Conservation (phyloP, 2,113 vertebrate genomes). For the Ophiodon elongatus region DNA sequence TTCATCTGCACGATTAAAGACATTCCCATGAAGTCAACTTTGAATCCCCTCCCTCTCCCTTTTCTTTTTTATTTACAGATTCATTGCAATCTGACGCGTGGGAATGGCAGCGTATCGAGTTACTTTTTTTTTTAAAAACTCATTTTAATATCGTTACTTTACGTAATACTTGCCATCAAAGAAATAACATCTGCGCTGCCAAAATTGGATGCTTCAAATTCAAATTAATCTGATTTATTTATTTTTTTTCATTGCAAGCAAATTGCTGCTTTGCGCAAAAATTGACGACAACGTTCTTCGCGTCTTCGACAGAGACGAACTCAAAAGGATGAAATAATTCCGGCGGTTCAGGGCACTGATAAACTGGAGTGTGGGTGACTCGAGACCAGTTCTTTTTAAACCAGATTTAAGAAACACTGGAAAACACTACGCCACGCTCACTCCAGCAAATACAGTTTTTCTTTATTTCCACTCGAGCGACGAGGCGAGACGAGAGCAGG, state of each 20-base stretch:
- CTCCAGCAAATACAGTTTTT: neutral
- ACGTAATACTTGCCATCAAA: no score
- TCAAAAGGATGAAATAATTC: neutral
- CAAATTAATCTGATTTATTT: no score
- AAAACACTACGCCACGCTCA: neutral
- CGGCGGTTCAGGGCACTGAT: neutral
- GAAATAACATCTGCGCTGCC: no score
- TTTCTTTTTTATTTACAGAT: neutral
- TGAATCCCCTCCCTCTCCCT: no score
- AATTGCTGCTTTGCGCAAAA: neutral
- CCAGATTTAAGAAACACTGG: no score
- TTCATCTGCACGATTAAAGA: constrained; percentile 87
- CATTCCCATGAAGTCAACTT: neutral
- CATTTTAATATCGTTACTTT: no score
- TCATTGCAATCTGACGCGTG: neutral
- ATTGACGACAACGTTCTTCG: neutral
- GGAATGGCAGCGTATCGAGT: neutral
- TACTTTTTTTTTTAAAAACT: no score
- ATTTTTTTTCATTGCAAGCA: no score
- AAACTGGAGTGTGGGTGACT: neutral
- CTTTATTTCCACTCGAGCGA: neutral
- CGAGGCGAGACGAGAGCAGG: neutral
- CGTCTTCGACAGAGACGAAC: neutral
- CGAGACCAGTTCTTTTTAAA: no score
- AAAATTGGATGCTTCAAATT: no score